phyloP scores from a whole-genome alignment of 2,113 vertebrate species.

The Coreoperca whiteheadi region DNA sequence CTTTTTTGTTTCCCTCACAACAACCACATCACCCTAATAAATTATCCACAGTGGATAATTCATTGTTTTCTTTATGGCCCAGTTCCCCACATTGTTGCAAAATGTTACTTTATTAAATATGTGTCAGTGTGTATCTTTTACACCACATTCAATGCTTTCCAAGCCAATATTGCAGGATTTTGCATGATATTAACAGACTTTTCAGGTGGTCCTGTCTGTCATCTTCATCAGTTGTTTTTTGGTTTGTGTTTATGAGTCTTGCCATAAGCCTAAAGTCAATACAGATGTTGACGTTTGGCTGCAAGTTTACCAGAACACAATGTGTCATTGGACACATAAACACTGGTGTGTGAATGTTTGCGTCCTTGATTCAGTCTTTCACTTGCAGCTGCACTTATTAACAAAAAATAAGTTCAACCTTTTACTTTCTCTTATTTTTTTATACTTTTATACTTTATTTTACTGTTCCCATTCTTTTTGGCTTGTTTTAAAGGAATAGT shows the following conservation, averaged over 20 bases:
- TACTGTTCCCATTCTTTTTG: too few relatives aligned
- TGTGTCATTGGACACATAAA: background rate
- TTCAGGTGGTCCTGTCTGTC: background rate
- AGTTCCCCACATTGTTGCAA: slow-evolving; percentile 16
- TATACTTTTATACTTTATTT: too few relatives aligned
- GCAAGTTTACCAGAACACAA: background rate
- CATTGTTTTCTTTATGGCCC: background rate
- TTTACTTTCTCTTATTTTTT: background rate
- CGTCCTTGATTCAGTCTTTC: too few relatives aligned
- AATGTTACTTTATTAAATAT: slow-evolving; percentile 33
- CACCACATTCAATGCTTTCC: background rate
- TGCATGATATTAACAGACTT: background rate
- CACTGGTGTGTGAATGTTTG: background rate
- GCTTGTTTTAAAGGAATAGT: too few relatives aligned
- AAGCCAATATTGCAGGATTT: background rate
- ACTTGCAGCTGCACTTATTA: background rate
- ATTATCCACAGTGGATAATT: background rate
- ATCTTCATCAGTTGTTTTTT: background rate
- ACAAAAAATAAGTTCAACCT: background rate
- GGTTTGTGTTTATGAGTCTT: background rate
- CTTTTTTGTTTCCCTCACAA: background rate
- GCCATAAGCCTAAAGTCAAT: background rate
- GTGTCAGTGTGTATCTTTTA: background rate
- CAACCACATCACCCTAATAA: background rate
- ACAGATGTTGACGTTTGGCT: background rate